phyloP scores from a whole-genome alignment of 2,888 invertebrate species.

The Podotricha telesiphe region DNA sequence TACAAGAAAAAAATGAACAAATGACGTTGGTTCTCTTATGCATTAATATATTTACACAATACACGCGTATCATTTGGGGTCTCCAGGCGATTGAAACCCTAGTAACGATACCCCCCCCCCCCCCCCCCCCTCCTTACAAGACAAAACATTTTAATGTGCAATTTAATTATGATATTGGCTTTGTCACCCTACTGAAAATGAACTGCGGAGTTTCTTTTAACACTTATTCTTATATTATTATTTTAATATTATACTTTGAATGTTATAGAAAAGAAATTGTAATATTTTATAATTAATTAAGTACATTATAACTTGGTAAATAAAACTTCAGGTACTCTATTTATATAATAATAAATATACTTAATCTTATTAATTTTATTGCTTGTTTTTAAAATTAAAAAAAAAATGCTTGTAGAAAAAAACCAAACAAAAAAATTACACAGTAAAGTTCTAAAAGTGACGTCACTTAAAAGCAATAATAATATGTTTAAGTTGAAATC shows the following conservation, averaged over 20 bases:
- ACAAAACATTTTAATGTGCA: constrained; percentile 25
- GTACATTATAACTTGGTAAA: too few relatives aligned
- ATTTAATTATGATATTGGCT: constrained; percentile 27
- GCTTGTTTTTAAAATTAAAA: background rate
- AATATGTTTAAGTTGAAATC: constrained; percentile 22
- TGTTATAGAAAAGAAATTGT: background rate
- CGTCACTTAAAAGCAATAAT: constrained; percentile 16
- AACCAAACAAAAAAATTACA: background rate
- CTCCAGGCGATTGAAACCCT: constrained; percentile 44
- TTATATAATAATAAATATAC: too few relatives aligned
- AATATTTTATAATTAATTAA: too few relatives aligned
- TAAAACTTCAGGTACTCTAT: too few relatives aligned
- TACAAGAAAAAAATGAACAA: background rate
- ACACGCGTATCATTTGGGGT: constrained; percentile 44
- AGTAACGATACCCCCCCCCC: constrained; percentile 35
- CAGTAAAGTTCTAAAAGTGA: background rate
- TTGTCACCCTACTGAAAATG: background rate
- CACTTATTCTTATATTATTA: background rate
- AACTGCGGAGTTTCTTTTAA: background rate
- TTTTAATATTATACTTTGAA: background rate
- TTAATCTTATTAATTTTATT: too few relatives aligned
- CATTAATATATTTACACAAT: constrained; percentile 41
- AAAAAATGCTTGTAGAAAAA: background rate
- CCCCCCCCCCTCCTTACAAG: constrained; percentile 26
- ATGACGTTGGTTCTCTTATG: constrained; percentile 21